Evolutionary conservation across 1,140 invertebrate genomes (phyloP).

Genomic region (Augochlora pura): DNA sequence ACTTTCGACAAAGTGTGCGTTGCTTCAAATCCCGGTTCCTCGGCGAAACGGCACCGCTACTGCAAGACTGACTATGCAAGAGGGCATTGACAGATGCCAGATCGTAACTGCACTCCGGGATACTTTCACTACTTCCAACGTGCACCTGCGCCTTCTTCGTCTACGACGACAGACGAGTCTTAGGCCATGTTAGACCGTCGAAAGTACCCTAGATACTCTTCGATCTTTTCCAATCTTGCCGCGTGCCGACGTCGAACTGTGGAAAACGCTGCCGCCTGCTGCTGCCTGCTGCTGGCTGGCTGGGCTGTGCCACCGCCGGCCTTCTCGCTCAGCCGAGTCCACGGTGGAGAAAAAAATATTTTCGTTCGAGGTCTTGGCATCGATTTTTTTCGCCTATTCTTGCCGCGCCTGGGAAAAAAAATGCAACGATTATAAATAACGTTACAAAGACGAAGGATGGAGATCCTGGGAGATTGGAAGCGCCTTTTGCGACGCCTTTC

Average conservation of each 20-base stretch:
- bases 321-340: too few relatives aligned
- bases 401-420: too few relatives aligned
- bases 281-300: too few relatives aligned
- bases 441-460: too few relatives aligned
- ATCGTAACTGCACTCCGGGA: constrained; percentile 65
- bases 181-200: constrained; percentile 27
- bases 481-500: too few relatives aligned
- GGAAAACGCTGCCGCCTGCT: neutral
- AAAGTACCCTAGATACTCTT: constrained; percentile 38
- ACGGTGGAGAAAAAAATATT: neutral
- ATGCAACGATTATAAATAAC: neutral
- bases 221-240: constrained; percentile 11
- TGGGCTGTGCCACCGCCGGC: too few relatives aligned
- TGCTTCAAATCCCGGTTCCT: constrained; percentile 36
- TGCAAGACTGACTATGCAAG: constrained; percentile 63
- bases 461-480: too few relatives aligned
- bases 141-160: constrained; percentile 63
- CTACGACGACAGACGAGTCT: constrained; percentile 48
- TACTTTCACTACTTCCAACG: constrained; percentile 74
- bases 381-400: neutral
- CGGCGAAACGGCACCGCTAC: constrained; percentile 56
- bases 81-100: constrained; percentile 74
- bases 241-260: neutral
- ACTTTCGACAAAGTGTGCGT: constrained; percentile 27
- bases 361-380: neutral